Evolutionary conservation across 2,888 invertebrate species (phyloP).

Genomic region (Nebria salina): DNA sequence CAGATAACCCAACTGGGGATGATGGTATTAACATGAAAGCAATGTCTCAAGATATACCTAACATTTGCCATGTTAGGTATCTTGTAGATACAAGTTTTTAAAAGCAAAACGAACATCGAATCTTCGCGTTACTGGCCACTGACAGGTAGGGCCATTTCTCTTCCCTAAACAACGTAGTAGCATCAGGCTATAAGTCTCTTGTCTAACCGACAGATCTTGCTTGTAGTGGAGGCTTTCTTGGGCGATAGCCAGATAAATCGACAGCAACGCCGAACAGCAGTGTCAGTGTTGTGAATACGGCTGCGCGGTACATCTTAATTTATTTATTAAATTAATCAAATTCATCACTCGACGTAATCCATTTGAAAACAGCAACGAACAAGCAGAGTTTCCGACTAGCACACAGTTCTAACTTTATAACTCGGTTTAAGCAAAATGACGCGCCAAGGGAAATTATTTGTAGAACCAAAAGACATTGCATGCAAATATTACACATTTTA

Average conservation of each 20-base stretch:
- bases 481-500: not conserved
- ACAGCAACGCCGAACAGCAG: conserved; percentile 16
- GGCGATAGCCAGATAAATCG: conserved; percentile 17
- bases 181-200: conserved; percentile 30
- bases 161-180: conserved; percentile 36
- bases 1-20: no score
- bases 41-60: not conserved
- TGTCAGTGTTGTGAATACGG: not conserved
- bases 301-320: conserved; percentile 21
- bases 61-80: not conserved
- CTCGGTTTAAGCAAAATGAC: not conserved
- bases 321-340: conserved; percentile 44
- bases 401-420: not conserved
- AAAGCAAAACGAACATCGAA: conserved; percentile 27
- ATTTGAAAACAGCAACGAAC: conserved; percentile 5
- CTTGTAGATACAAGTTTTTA: not conserved
- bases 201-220: not conserved
- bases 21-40: not conserved
- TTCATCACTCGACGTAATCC: conserved; percentile 39
- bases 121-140: conserved; percentile 32
- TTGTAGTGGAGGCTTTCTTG: not conserved
- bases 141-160: conserved; percentile 43
- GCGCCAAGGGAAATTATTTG: conserved; percentile 38
- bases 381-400: conserved; percentile 12
- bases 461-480: conserved; percentile 30